Conservation (phyloP, 1,140 invertebrate genomes). For the Drosophila burlai region DNA sequence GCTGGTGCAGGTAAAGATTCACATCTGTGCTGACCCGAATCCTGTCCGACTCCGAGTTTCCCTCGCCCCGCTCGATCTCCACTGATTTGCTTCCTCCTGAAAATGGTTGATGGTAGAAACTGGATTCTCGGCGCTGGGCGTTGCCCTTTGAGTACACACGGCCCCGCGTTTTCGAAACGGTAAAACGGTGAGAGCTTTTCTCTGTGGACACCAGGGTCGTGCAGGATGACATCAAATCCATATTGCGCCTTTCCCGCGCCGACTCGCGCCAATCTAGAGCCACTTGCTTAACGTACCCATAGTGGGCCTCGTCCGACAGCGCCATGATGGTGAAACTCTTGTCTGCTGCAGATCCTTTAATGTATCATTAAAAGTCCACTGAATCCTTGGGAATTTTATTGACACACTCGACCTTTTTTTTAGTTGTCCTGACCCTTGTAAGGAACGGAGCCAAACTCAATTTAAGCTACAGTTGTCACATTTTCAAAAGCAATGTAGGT, state of each 20-base stretch:
- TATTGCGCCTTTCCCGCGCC: slow-evolving; percentile 4
- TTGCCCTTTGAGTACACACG: neutral
- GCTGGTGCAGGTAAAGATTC: neutral
- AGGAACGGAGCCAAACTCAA: no score
- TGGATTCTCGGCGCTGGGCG: neutral
- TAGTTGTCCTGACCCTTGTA: neutral
- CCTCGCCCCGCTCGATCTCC: neutral
- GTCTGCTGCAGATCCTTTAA: no score
- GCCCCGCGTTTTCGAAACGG: neutral
- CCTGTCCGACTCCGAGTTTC: neutral
- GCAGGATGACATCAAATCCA: neutral
- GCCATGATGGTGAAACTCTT: neutral
- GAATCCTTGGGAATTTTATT: neutral
- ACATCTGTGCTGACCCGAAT: slow-evolving; percentile 9
- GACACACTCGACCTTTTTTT: slow-evolving; percentile 2
- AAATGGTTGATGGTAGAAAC: slow-evolving; percentile 14
- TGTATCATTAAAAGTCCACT: neutral
- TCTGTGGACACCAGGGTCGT: neutral
- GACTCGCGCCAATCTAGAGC: slow-evolving; percentile 19
- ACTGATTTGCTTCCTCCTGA: neutral
- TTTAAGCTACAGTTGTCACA: neutral
- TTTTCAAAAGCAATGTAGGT: slow-evolving; percentile 1
- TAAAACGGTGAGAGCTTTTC: neutral
- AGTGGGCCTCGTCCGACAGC: slow-evolving; percentile 12
- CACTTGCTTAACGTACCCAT: slow-evolving; percentile 14